These are phyloP conservation scores for Pterophyllum scalare DNA, from an alignment of 2,113 vertebrate species.

Conservation along the genomic window DNA sequence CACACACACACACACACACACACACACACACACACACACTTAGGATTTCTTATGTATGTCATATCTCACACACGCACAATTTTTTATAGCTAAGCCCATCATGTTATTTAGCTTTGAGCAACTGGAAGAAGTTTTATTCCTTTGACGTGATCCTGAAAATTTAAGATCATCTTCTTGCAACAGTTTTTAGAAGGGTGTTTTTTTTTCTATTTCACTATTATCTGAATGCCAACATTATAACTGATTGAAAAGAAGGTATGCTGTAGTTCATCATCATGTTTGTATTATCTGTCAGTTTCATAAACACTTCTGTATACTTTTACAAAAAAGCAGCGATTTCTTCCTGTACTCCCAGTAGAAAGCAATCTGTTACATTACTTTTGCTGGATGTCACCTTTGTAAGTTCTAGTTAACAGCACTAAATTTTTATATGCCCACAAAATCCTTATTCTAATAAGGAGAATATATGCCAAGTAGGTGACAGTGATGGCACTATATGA, in stretches of 20 bases:
- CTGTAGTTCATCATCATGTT: rapidly evolving
- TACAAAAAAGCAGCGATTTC: too few relatives aligned
- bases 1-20: not conserved
- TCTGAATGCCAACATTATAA: not conserved
- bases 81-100: not conserved
- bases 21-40: conserved; percentile 6
- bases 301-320: too few relatives aligned
- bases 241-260: not conserved
- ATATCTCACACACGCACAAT: not conserved
- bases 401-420: not conserved
- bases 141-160: not conserved
- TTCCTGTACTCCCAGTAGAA: not conserved
- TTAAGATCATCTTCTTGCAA: not conserved
- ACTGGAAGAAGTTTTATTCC: not conserved
- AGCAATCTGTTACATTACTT: not conserved
- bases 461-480: rapidly evolving
- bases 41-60: conserved; percentile 17
- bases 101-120: not conserved
- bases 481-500: not conserved
- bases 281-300: not conserved
- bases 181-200: not conserved
- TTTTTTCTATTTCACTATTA: not conserved
- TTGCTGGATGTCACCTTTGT: too few relatives aligned
- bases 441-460: not conserved
- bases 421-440: not conserved